phyloP scores from a whole-genome alignment of 2,113 vertebrate species.

The Phyllostomus hastatus region DNA sequence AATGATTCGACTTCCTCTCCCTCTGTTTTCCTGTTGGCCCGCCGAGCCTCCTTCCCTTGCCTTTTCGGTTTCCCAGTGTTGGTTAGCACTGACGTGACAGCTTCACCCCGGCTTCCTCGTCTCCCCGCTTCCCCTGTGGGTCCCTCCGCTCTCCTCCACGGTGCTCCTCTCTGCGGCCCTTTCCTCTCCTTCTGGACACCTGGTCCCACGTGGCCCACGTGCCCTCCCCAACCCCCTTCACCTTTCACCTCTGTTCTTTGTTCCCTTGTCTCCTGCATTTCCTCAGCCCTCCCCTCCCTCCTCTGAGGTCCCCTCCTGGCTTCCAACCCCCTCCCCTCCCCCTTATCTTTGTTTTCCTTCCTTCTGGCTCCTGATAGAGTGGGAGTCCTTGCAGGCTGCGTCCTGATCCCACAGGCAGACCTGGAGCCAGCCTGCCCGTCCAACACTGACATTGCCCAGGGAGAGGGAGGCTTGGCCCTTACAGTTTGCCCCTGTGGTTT shows the following conservation, averaged over 20 bases:
- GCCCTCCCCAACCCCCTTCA: background rate
- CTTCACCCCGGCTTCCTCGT: background rate
- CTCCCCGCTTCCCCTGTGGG: background rate
- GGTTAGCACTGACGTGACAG: background rate
- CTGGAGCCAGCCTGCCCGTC: background rate
- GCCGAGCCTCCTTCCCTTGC: background rate
- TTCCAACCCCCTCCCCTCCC: background rate
- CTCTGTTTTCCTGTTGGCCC: slow-evolving; percentile 29
- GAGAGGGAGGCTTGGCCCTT: slow-evolving; percentile 39
- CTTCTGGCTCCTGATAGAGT: background rate
- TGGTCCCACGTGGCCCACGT: background rate
- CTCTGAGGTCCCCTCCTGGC: background rate
- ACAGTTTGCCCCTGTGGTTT: background rate
- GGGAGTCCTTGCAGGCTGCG: background rate
- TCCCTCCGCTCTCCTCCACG: background rate
- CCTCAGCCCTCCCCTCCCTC: background rate
- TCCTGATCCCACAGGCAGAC: slow-evolving; percentile 37
- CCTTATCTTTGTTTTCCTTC: slow-evolving; percentile 49
- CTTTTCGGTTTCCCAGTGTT: background rate
- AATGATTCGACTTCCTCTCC: background rate
- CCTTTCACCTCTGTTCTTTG: slow-evolving; percentile 33
- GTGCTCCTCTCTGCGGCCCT: background rate
- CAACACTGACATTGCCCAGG: background rate
- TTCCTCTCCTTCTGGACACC: slow-evolving; percentile 14
- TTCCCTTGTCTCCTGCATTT: background rate